Percentiles rank a stretch among this genome's conserved stretches.
phyloP scores from a whole-genome alignment of 2,113 vertebrate species.

The Coracopsis vasa region DNA sequence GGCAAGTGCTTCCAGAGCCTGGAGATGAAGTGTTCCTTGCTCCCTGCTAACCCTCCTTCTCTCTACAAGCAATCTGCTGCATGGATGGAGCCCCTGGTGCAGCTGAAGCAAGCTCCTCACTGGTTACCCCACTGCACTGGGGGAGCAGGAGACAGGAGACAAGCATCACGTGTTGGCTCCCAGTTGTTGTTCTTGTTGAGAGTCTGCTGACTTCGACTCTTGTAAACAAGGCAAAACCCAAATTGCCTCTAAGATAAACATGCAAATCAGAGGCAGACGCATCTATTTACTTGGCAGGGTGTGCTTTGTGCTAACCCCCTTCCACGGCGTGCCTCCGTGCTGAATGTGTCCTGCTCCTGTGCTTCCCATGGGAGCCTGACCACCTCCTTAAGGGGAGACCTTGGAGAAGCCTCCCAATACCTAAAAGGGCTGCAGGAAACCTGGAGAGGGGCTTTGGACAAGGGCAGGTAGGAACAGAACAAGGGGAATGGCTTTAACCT shows the following conservation, averaged over 20 bases:
- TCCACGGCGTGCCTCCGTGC: background rate
- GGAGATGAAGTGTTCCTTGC: accelerated
- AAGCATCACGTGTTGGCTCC: conserved; percentile 22
- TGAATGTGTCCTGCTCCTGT: background rate
- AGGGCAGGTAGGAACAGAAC: background rate
- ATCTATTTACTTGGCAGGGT: conserved; percentile 38
- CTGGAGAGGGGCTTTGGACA: background rate
- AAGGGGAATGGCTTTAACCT: background rate
- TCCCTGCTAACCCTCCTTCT: background rate
- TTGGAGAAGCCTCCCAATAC: background rate
- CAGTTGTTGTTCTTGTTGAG: conserved; percentile 39
- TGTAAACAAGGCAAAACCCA: conserved; percentile 72
- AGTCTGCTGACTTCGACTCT: conserved; percentile 67
- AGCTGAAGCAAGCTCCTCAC: background rate
- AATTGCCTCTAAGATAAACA: conserved; percentile 76
- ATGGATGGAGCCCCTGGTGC: background rate
- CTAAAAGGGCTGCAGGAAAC: background rate
- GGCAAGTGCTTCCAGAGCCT: background rate
- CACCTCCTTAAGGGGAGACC: background rate
- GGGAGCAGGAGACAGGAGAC: conserved; percentile 64
- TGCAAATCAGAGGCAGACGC: conserved; percentile 63
- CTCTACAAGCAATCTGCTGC: accelerated
- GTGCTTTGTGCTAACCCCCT: background rate
- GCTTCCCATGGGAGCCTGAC: background rate
- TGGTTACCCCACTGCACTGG: background rate